Evolutionary conservation across 2,113 vertebrate species (phyloP).

Genomic region (Cyprinus carpio): DNA sequence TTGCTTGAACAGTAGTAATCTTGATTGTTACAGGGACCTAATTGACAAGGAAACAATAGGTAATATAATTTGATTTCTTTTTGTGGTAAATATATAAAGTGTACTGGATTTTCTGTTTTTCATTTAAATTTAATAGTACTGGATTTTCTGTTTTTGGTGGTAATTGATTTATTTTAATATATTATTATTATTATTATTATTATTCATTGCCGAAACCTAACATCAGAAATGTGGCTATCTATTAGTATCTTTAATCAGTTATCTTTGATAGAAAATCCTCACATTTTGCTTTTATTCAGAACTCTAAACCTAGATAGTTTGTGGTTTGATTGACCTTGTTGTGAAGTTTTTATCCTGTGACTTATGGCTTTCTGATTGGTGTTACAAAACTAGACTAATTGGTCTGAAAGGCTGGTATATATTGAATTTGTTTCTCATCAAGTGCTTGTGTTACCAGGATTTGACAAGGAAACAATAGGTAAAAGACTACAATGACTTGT

Average conservation of each 20-base stretch:
- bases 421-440: conserved; percentile 12
- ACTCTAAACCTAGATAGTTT: conserved; percentile 6
- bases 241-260: not conserved
- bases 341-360: conserved; percentile 24
- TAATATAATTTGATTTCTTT: too few species aligned
- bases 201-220: not conserved
- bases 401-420: conserved; percentile 15
- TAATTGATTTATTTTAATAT: not conserved
- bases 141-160: not conserved
- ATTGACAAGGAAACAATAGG: too few species aligned
- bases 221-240: not conserved
- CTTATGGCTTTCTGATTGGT: conserved; percentile 34
- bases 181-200: not conserved
- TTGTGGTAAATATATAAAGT: not conserved
- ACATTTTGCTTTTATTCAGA: conserved; percentile 2
- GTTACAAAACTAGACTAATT: not conserved
- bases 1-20: not conserved
- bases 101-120: too few species aligned
- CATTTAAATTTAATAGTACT: too few species aligned
- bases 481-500: not conserved
- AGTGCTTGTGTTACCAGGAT: not conserved
- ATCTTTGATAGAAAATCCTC: not conserved
- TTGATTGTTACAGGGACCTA: too few species aligned
- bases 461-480: conserved; percentile 29
- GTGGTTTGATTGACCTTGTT: conserved; percentile 26